phyloP scores from a whole-genome alignment of 2,113 vertebrate species.

The Tympanuchus pallidicinctus region DNA sequence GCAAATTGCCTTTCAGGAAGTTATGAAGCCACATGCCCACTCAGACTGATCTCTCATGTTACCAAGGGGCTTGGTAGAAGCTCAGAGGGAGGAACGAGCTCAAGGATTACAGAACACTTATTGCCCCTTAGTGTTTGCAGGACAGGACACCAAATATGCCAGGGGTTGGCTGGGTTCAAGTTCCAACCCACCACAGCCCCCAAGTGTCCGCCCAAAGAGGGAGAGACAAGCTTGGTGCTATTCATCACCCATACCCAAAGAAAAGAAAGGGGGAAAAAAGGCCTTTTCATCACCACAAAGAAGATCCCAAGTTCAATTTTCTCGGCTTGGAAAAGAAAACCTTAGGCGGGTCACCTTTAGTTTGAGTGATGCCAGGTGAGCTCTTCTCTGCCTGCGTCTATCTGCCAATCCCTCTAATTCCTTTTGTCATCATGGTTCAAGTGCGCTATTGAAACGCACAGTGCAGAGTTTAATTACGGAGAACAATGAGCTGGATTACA shows the following conservation, averaged over 20 bases:
- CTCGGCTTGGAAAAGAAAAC: neutral
- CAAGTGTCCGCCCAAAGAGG: fast-evolving
- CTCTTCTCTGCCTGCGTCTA: neutral
- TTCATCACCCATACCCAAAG: neutral
- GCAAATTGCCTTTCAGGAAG: neutral
- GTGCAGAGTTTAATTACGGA: neutral
- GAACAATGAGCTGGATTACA: neutral
- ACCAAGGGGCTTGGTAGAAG: neutral
- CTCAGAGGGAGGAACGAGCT: neutral
- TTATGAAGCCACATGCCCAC: neutral
- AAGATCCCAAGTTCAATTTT: neutral
- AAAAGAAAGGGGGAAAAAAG: neutral
- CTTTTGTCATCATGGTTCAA: neutral
- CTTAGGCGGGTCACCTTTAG: neutral
- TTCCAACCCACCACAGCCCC: neutral
- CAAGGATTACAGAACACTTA: neutral
- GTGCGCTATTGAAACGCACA: neutral
- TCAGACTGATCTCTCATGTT: neutral
- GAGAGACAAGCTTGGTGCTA: neutral
- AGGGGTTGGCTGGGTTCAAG: neutral
- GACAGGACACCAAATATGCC: neutral
- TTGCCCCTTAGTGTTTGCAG: neutral
- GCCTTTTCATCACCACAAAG: neutral
- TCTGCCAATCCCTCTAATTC: neutral
- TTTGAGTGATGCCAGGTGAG: neutral